Evolutionary conservation across 2,888 invertebrate species (phyloP).

Genomic region (Aphodius granarius): DNA sequence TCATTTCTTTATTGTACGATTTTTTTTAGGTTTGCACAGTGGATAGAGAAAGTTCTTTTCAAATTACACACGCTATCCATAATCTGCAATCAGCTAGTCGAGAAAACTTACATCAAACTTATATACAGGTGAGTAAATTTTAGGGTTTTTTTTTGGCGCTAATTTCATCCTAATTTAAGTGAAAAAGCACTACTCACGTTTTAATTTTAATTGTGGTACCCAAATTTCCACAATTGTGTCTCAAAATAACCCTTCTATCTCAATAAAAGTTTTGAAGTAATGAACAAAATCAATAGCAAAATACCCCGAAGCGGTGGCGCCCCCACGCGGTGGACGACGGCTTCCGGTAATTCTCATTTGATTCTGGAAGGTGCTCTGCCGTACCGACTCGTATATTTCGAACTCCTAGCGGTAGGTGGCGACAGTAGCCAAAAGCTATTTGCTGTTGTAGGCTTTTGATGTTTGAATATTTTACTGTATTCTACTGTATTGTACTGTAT

Average conservation of each 20-base stretch:
- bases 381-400: background rate
- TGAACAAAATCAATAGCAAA: background rate
- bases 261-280: background rate
- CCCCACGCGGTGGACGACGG: background rate
- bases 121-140: conserved; percentile 44
- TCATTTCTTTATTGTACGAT: background rate
- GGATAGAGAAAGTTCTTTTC: conserved; percentile 18
- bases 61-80: conserved; percentile 34
- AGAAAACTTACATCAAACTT: conserved; percentile 44
- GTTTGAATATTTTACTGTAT: too few relatives aligned
- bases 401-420: background rate
- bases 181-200: too few relatives aligned
- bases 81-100: conserved; percentile 43
- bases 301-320: background rate
- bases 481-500: too few relatives aligned
- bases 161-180: too few relatives aligned
- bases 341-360: background rate
- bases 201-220: too few relatives aligned
- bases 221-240: too few relatives aligned
- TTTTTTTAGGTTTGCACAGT: conserved; percentile 22
- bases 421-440: background rate
- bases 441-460: background rate
- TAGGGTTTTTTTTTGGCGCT: too few relatives aligned
- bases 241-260: too few relatives aligned
- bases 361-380: background rate